phyloP scores from a whole-genome alignment of 2,888 invertebrate species.

The Sphinx pinastri region DNA sequence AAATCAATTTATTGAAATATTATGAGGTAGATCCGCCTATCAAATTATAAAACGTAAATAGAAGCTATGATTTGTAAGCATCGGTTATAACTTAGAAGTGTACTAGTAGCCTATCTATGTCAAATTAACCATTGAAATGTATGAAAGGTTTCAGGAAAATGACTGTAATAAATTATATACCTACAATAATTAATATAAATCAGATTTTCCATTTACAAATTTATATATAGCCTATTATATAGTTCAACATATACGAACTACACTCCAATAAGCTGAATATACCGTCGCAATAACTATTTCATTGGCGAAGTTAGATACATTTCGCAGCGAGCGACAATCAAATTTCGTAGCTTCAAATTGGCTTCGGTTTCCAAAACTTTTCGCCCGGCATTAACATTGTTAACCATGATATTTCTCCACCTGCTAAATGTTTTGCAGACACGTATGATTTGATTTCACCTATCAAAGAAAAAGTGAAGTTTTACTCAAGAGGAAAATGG shows the following conservation, averaged over 20 bases:
- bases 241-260: constrained; percentile 33
- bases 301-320: constrained; percentile 41
- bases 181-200: background rate
- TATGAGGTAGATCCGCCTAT: too few species aligned
- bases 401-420: too few species aligned
- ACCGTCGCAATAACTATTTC: constrained; percentile 49
- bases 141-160: too few species aligned
- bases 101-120: too few species aligned
- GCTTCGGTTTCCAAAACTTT: constrained; percentile 39
- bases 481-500: constrained; percentile 46
- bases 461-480: constrained; percentile 30
- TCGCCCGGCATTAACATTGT: constrained; percentile 19
- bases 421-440: background rate
- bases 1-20: constrained; percentile 25
- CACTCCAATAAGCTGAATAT: constrained; percentile 47
- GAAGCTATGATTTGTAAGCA: too few species aligned
- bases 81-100: too few species aligned
- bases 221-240: constrained; percentile 20
- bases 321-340: constrained; percentile 38
- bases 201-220: background rate
- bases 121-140: too few species aligned
- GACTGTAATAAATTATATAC: too few species aligned
- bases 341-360: constrained; percentile 41
- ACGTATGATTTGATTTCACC: constrained; percentile 25
- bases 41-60: too few species aligned